Evolutionary conservation across 64 coral and sea anemone genomes (phyloP), one percentile per base, ranked within the genome.

Genomic region (Acropora tenuis): DNA sequence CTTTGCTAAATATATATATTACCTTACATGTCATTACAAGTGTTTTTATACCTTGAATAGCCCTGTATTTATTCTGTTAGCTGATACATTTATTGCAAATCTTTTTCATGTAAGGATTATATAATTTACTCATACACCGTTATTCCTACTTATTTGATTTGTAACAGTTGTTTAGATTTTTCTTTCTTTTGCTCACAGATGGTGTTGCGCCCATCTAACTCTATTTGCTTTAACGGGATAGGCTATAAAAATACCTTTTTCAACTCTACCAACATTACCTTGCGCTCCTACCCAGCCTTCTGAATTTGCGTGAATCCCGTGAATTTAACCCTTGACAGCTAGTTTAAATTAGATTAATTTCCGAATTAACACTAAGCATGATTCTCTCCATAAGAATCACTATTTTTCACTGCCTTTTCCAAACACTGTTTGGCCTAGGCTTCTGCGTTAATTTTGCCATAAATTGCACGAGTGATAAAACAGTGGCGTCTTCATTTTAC

Each of bases 21-120:
- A 53, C 67, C 67, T 13, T 69, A 69, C 67, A 71, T 71, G 67
- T 71, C 67, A 71, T 71, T 16, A 71, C 67, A 71, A 71, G 59
- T 63, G 59, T 63, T 63, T 63, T 63, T 63, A 63, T 63, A 63
- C 59, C 15, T 63, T 63, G 59, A 63, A 63, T 63, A 63, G 59
- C 59, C 59, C 59, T 63, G 59, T 63, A 63, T 63, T 63, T 63
- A 63, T 63, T 63, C 59, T 63, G 59, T 63, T 63, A 63, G 59
- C 59, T 63, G 59, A 63, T 63, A 63, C 59, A 63, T 63, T 63
- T 63, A 63, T 63, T 63, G 59, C 59, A 63, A 63, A 63, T 63
- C 59, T 63, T 63, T 63, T 63, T 63, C 59, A 63, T 63, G 59
- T 63, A 63, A 15, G 59, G 15, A 30, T 30, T 63, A 63, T 63